These are phyloP conservation scores for Oceanites oceanicus DNA, from an alignment of 2,113 vertebrate genomes.

Conservation along the genomic window DNA sequence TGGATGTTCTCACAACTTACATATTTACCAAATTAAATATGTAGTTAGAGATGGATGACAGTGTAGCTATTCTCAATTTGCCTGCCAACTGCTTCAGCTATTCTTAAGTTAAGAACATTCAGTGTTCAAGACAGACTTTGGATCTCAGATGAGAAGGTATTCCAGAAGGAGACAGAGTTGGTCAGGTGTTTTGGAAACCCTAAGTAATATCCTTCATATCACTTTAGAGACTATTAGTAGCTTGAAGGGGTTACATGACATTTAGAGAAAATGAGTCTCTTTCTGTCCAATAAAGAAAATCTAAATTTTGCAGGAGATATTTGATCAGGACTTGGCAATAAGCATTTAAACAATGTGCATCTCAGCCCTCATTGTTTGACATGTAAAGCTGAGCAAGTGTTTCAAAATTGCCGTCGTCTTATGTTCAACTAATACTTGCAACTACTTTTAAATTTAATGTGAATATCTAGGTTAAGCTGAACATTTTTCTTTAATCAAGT, in stretches of 20 bases:
- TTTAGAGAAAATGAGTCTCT: fast-evolving
- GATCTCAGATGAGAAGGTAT: not conserved
- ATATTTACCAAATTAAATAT: not conserved
- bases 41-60: not conserved
- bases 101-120: not conserved
- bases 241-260: not conserved
- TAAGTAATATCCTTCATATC: not conserved
- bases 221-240: not conserved
- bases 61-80: not conserved
- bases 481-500: not conserved
- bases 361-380: not conserved
- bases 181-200: not conserved
- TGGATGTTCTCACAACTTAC: not conserved
- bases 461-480: not conserved
- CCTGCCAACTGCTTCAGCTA: not conserved
- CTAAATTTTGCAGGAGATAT: not conserved
- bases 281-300: not conserved
- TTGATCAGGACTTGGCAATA: not conserved
- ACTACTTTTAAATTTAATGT: not conserved
- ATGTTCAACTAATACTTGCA: not conserved
- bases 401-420: not conserved
- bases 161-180: not conserved
- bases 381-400: not conserved
- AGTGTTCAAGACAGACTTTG: not conserved
- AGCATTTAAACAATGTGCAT: not conserved